Base-by-base conservation (phyloP, 2,888 invertebrate genomes). In the Zaprionus bogoriensis region DNA sequence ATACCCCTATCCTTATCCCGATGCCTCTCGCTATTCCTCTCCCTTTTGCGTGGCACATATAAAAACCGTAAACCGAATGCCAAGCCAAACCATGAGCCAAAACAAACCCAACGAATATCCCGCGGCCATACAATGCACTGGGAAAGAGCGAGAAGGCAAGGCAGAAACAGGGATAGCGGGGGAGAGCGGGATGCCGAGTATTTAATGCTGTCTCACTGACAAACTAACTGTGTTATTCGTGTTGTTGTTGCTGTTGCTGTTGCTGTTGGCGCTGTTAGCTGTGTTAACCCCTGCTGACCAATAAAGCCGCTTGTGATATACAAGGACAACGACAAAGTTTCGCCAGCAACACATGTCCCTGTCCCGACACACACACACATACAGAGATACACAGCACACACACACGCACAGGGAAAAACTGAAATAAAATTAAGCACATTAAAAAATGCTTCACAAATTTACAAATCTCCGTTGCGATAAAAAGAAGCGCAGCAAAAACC, bases 401-500 rank as follows among this genome's bases (percentile, higher is more conserved):
- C 23, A 14, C 14, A 25, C 9, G 3, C 25, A 10, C 7, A 53
- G 32, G 58, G 61, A 39, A 48, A 23, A 75, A 67, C 61, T 69
- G 67, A 78, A 82, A 75, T 77, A 82, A 82, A 83, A 83, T 84
- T 74, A 76, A 81, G 79, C 77, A 84, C 84, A 83, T 83, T 83
- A 83, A 83, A 83, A 81, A 83, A 79, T 83, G 84, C 82, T 84
- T 83, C 84, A 69, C 82, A 83, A 83, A 84, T 83, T 83, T 83
- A 83, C 84, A 83, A 83, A 84, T 83, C 84, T 78, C 76, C 62
- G 66, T 45, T 14, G 51, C 61, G 39, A 66, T 61, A 67, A 51
- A n/a, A n/a, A 41, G 19, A 41, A 22, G 12, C 27, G 42, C 47
- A 68, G 57, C 44, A 57, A 45, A 17, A 39, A n/a, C 10, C 32